Evolutionary conservation across 1,140 invertebrate genomes (phyloP), one percentile per base, ranked within the genome.

Genomic region (Drosophila bifasciata): DNA sequence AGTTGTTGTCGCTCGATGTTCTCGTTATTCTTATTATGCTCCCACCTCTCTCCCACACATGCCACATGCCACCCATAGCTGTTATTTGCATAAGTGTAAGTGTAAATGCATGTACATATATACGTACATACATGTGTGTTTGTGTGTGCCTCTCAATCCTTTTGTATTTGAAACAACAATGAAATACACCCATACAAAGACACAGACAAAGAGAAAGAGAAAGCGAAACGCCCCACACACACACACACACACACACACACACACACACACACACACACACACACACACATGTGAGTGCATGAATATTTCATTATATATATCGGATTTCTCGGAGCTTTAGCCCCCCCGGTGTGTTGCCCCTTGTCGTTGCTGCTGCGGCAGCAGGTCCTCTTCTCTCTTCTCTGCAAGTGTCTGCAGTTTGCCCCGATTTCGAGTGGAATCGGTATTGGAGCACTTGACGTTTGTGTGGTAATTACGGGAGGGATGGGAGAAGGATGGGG

Each of bases 241-340:
- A 19, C 1, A 19, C 19, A 25, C 5, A 25, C 23, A 25, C 5
- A 25, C 23, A 7, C 23, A 25, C 5, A 7, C 41, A 59, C 50
- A 61, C 40, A 25, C 23, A 3, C 19, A 19, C 1, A 19, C 19
- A 25, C 5, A 25, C 23, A 25, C 5, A 25, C 23, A 7, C 23
- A 25, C 5, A 7, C 23, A 36, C 32, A 4, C 32, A 36, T 13
- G 32, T 13, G 4, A 13, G 57, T 69, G 68, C 53, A 77, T 85
- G 79, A 81, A 88, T 88, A 86, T 86, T 88, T 86, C 58, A 86
- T 88, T 88, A 86, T 71, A 71, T 88, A 61, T 88, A 86, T 88
- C 74, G 83, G 83, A 78, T 81, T 86, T 76, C 62, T 77, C 63
- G 58, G 13, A 41, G 69, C 64, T 36, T 21, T 49, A n/a, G 16